Evolutionary conservation across 2,888 invertebrate genomes (phyloP).

Genomic region (Celastrina argiolus): DNA sequence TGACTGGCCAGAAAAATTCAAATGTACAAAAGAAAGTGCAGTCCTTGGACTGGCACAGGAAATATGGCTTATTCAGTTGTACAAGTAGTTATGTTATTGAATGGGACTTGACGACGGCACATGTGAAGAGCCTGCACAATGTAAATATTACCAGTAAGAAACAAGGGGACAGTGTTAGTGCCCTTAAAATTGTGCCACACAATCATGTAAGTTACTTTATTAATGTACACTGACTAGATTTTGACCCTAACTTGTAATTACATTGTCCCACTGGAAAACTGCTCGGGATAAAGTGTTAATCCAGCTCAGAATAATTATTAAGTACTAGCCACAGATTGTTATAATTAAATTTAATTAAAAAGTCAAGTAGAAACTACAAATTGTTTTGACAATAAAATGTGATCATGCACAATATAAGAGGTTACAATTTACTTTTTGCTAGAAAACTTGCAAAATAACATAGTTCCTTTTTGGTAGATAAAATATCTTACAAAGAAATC

Average conservation of each 20-base stretch:
- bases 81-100: constrained; percentile 73
- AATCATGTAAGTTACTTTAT: constrained; percentile 52
- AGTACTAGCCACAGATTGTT: too few species aligned
- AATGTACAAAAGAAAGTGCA: constrained; percentile 52
- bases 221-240: background rate
- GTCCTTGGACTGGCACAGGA: constrained; percentile 78
- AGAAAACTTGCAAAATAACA: too few species aligned
- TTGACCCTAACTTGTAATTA: background rate
- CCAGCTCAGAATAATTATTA: too few species aligned
- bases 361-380: too few species aligned
- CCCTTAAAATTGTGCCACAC: constrained; percentile 79
- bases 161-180: constrained; percentile 71
- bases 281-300: too few species aligned
- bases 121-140: constrained; percentile 70
- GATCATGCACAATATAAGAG: too few species aligned
- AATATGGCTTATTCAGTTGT: constrained; percentile 74
- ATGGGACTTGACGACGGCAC: constrained; percentile 74
- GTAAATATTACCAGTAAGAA: constrained; percentile 81
- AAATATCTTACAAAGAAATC: too few species aligned
- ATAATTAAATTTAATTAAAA: too few species aligned
- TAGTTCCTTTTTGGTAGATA: too few species aligned
- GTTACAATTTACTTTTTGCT: too few species aligned
- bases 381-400: too few species aligned
- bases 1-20: constrained; percentile 69
- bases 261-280: too few species aligned